Evolutionary conservation across 1,140 invertebrate species (phyloP).

Genomic region (Colletes latitarsis): DNA sequence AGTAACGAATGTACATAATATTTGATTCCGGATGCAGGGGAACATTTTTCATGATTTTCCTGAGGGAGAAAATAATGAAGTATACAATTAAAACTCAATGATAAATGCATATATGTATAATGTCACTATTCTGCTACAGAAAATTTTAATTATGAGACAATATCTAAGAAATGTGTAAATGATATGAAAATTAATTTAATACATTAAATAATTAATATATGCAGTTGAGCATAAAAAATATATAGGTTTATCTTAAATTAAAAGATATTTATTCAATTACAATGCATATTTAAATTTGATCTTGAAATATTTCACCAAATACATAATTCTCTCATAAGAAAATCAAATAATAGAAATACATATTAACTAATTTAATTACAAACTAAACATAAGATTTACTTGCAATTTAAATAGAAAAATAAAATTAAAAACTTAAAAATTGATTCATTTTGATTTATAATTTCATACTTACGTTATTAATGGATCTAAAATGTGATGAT

Average conservation of each 20-base stretch:
- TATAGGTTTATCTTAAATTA: background rate
- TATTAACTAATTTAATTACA: too few relatives aligned
- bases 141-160: background rate
- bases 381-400: background rate
- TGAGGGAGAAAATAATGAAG: slow-evolving; percentile 56
- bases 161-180: background rate
- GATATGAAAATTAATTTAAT: background rate
- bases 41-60: slow-evolving; percentile 74
- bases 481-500: slow-evolving; percentile 75
- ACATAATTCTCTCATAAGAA: background rate
- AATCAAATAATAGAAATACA: too few relatives aligned
- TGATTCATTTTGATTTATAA: background rate
- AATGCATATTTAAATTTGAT: background rate
- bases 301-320: too few relatives aligned
- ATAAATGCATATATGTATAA: background rate
- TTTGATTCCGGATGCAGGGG: slow-evolving; percentile 68
- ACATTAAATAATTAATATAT: background rate
- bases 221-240: background rate
- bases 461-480: slow-evolving; percentile 75
- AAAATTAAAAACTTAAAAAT: background rate
- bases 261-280: background rate
- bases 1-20: slow-evolving; percentile 75
- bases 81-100: background rate
- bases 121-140: background rate
- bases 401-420: background rate